These are phyloP conservation scores for Haemorhous mexicanus DNA, from an alignment of 2,113 vertebrate species.

Conservation along the genomic window DNA sequence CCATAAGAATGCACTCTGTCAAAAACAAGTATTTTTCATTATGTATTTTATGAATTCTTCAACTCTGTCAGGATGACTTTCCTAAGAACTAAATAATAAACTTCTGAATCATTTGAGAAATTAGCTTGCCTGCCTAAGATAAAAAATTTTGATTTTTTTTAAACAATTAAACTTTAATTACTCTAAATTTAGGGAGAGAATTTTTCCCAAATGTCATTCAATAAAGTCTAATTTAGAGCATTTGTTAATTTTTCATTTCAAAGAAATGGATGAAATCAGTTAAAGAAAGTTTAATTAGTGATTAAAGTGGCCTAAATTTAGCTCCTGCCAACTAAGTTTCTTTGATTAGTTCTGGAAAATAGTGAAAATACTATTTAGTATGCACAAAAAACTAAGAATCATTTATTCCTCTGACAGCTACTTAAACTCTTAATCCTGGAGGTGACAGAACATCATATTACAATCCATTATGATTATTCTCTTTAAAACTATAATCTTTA, in stretches of 20 bases:
- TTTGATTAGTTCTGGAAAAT: background rate
- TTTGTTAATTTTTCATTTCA: background rate
- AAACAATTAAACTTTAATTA: background rate
- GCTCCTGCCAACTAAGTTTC: background rate
- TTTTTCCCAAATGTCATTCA: background rate
- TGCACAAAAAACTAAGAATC: background rate
- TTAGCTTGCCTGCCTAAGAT: background rate
- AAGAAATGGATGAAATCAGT: background rate
- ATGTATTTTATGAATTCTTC: background rate
- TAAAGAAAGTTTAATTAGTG: background rate
- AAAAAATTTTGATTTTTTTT: background rate
- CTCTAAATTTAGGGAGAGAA: background rate
- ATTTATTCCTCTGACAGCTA: background rate
- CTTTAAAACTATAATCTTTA: background rate
- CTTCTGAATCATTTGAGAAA: background rate
- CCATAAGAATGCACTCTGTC: background rate
- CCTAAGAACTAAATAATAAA: background rate
- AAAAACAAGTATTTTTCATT: background rate
- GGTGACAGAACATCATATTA: background rate
- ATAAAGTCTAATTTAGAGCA: background rate
- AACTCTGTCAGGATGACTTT: background rate
- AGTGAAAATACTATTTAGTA: background rate
- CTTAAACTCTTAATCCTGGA: background rate
- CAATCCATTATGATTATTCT: background rate
- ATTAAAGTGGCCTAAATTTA: background rate